Conservation (phyloP, 2,797 vertebrate species). For the Helicolenus hilgendorfi region DNA sequence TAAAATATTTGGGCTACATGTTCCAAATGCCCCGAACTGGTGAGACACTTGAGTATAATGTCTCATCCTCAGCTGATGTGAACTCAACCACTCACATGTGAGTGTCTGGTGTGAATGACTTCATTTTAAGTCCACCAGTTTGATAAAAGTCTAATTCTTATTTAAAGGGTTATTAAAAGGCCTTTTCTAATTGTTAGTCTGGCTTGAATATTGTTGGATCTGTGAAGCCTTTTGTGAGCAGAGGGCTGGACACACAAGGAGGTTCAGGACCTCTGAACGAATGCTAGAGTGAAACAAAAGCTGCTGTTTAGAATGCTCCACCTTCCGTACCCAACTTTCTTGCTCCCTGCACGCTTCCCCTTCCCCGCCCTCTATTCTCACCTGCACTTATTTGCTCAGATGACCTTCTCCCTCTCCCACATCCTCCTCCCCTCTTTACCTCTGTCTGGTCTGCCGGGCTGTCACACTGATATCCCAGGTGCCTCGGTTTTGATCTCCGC, state of each 20-base stretch:
- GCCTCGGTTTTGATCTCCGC: conserved; percentile 75
- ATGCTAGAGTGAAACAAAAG: neutral
- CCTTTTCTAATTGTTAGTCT: neutral
- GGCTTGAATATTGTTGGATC: neutral
- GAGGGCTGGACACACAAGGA: neutral
- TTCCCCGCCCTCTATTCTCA: conserved; percentile 34
- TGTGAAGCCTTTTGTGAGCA: conserved; percentile 2
- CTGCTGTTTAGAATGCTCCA: conserved; percentile 40
- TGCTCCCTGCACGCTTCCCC: neutral
- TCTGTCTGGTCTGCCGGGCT: conserved; percentile 63
- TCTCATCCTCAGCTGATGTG: neutral
- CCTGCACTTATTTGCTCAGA: conserved; percentile 47
- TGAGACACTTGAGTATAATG: neutral
- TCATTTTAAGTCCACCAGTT: too few species aligned
- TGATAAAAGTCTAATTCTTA: too few species aligned
- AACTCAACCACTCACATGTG: neutral
- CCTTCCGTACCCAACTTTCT: neutral
- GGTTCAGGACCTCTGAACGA: neutral
- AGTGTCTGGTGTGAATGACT: neutral
- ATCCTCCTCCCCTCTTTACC: conserved; percentile 33
- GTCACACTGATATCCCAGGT: conserved; percentile 69
- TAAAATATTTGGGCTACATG: conserved; percentile 30
- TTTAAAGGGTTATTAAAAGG: too few species aligned
- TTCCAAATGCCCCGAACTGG: conserved; percentile 4
- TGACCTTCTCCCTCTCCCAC: conserved; percentile 65